Evolutionary conservation across 2,797 vertebrate genomes (phyloP).

Genomic region (Pseudochromis fuscus): DNA sequence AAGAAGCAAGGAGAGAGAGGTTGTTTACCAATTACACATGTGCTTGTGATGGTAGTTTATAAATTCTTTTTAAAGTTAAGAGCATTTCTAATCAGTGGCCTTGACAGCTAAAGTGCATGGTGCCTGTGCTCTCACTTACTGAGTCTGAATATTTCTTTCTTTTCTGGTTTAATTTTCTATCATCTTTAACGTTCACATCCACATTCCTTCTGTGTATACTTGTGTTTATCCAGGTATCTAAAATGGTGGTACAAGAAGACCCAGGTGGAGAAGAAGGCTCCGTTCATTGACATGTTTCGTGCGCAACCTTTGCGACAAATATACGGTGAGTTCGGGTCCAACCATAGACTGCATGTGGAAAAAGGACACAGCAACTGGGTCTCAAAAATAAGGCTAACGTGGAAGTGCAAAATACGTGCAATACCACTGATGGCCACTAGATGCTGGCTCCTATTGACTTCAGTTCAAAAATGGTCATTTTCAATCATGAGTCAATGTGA

Average conservation of each 20-base stretch:
- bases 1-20: neutral
- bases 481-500: too few species aligned
- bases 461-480: too few species aligned
- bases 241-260: conserved; percentile 97
- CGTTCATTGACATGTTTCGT: conserved; percentile 94
- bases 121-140: neutral
- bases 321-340: conserved; percentile 88
- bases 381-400: too few species aligned
- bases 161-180: neutral
- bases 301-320: conserved; percentile 92
- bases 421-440: too few species aligned
- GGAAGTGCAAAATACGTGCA: too few species aligned
- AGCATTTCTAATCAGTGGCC: neutral
- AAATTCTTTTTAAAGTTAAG: neutral
- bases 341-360: too few species aligned
- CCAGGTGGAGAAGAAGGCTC: conserved; percentile 92
- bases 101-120: neutral
- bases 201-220: neutral
- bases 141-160: neutral
- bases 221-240: conserved; percentile 86
- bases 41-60: neutral
- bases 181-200: neutral
- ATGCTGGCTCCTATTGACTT: too few species aligned
- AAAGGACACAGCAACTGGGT: too few species aligned
- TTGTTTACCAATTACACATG: neutral